These are phyloP conservation scores for Machimus atricapillus DNA, from an alignment of 2,888 invertebrate species.

Conservation along the genomic window DNA sequence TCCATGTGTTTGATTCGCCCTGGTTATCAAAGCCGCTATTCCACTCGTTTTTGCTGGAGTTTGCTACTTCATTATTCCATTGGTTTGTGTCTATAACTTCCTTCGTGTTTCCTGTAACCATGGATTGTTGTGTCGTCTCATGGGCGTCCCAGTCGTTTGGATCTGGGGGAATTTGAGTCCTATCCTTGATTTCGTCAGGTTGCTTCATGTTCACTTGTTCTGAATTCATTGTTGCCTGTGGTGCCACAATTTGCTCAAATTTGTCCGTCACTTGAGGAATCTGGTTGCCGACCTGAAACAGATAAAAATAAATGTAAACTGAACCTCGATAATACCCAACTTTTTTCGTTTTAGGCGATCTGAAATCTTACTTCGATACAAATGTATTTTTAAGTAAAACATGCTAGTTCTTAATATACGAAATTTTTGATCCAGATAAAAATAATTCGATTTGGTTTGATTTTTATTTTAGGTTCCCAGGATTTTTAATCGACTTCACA, in stretches of 20 bases:
- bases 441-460: too few relatives aligned
- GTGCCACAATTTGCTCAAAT: conserved; percentile 39
- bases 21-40: conserved; percentile 43
- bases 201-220: conserved; percentile 18
- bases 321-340: background rate
- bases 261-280: conserved; percentile 33
- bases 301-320: background rate
- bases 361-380: too few relatives aligned
- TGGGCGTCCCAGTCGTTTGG: conserved; percentile 43
- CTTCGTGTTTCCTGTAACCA: conserved; percentile 11
- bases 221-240: background rate
- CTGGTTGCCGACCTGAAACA: conserved; percentile 22
- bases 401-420: too few relatives aligned
- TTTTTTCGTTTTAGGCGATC: too few relatives aligned
- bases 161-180: conserved; percentile 14
- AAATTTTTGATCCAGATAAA: too few relatives aligned
- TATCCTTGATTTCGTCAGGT: conserved; percentile 38
- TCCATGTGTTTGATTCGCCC: conserved; percentile 51
- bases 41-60: conserved; percentile 46
- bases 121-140: conserved; percentile 27
- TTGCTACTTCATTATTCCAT: conserved; percentile 58
- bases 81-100: conserved; percentile 52
- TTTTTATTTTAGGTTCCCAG: too few relatives aligned
- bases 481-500: too few relatives aligned
- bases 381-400: too few relatives aligned